These are phyloP conservation scores for Chaetorhynchus papuensis DNA, from an alignment of 2,113 vertebrate species.

Conservation along the genomic window DNA sequence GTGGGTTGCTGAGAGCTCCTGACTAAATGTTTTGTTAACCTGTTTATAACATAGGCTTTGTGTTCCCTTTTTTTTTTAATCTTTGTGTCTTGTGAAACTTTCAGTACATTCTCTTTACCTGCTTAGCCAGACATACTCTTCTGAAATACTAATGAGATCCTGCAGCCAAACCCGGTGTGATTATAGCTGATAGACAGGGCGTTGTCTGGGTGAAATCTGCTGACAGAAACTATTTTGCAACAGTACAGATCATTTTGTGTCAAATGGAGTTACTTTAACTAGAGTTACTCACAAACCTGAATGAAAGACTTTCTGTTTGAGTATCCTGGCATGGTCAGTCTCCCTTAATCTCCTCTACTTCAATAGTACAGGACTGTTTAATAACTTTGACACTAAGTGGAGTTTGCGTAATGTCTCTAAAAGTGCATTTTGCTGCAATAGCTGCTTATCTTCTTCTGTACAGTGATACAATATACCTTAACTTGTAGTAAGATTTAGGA, in stretches of 20 bases:
- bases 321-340: background rate
- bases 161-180: background rate
- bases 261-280: background rate
- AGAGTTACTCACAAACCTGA: background rate
- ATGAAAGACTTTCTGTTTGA: background rate
- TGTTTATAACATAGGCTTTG: background rate
- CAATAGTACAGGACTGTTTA: background rate
- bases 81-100: background rate
- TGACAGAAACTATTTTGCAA: constrained; percentile 33
- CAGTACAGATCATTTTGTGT: background rate
- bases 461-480: background rate
- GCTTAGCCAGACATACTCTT: background rate
- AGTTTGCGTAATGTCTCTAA: background rate
- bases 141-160: background rate
- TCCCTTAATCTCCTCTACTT: background rate
- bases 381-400: background rate
- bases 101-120: background rate
- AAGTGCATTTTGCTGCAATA: background rate
- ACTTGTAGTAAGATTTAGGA: background rate
- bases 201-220: background rate
- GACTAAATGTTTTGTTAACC: background rate
- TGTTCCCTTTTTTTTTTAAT: background rate
- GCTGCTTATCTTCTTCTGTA: background rate
- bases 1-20: background rate
- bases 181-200: background rate